These are phyloP conservation scores for Bimastos eiseni DNA, from an alignment of 2,888 invertebrate species.

Conservation along the genomic window DNA sequence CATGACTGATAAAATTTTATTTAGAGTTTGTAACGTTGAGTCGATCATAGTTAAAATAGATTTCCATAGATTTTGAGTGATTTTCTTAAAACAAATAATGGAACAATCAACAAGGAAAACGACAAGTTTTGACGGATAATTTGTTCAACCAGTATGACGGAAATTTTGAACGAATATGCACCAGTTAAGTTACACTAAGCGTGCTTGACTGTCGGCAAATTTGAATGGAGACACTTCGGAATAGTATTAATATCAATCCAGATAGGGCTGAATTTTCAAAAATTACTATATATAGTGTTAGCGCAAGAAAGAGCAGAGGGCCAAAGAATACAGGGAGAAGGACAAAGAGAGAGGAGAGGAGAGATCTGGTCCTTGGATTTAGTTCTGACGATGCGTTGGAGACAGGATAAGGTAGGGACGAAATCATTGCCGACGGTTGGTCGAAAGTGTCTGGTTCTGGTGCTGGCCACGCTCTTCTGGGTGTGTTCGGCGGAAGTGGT, in stretches of 20 bases:
- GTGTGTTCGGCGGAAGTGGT: conserved; percentile 24
- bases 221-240: background rate
- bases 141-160: background rate
- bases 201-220: background rate
- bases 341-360: background rate
- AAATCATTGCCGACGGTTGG: background rate
- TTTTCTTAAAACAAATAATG: background rate
- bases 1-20: background rate
- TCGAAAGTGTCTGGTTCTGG: background rate
- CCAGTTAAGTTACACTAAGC: background rate
- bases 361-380: too few relatives aligned
- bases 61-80: background rate
- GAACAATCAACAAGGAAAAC: background rate
- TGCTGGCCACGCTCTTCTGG: conserved; percentile 17
- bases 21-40: background rate
- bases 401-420: background rate
- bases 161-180: background rate
- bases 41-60: background rate
- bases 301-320: background rate
- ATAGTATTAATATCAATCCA: background rate
- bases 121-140: background rate
- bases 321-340: background rate
- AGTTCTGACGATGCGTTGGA: background rate
- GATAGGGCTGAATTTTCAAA: background rate
- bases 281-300: background rate